Evolutionary conservation across 2,888 invertebrate species (phyloP).

Genomic region (Acleris sparsana): DNA sequence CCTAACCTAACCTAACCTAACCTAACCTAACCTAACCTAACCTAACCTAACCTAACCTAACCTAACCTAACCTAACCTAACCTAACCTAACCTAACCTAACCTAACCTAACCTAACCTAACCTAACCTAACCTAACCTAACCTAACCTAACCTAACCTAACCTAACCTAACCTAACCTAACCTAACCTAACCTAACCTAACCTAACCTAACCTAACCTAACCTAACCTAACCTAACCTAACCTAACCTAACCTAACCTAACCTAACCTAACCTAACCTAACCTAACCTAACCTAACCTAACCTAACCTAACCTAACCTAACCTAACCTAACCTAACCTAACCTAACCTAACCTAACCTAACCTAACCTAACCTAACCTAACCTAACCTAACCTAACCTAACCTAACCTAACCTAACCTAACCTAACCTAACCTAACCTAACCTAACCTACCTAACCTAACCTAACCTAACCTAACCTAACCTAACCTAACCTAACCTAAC

Average conservation of each 20-base stretch:
- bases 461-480: no score
- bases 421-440: slow-evolving; percentile 1
- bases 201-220: slow-evolving; percentile 1
- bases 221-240: slow-evolving; percentile 1
- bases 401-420: slow-evolving; percentile 1
- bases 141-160: slow-evolving; percentile 1
- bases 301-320: slow-evolving; percentile 1
- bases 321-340: slow-evolving; percentile 1
- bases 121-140: slow-evolving; percentile 1
- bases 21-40: slow-evolving; percentile 1
- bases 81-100: slow-evolving; percentile 1
- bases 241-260: slow-evolving; percentile 1
- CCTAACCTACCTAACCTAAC: no score
- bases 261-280: slow-evolving; percentile 1
- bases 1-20: slow-evolving; percentile 1
- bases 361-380: slow-evolving; percentile 1
- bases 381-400: slow-evolving; percentile 1
- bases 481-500: slow-evolving; percentile 1
- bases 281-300: slow-evolving; percentile 1
- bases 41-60: slow-evolving; percentile 1
- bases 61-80: slow-evolving; percentile 1
- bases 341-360: slow-evolving; percentile 1
- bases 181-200: slow-evolving; percentile 1
- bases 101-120: slow-evolving; percentile 1
- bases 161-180: slow-evolving; percentile 1